Percentiles rank a stretch among this genome's conserved stretches.
Evolutionary conservation across 2,888 invertebrate genomes (phyloP).

Genomic region (Chironomus riparius): DNA sequence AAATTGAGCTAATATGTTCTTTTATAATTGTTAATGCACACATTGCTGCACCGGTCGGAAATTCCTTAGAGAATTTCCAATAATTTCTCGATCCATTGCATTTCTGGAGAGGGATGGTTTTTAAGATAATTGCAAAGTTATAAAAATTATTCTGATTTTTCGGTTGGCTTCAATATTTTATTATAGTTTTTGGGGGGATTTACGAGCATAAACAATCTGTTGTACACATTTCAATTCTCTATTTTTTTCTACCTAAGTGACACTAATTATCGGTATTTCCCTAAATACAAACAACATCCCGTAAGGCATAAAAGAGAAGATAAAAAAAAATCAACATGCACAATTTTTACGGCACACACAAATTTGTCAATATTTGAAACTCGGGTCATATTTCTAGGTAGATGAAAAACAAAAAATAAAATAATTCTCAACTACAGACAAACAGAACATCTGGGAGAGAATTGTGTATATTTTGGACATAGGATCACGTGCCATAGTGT

Average conservation of each 20-base stretch:
- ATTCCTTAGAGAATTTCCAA: neutral
- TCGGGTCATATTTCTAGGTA: no score
- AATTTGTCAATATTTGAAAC: neutral
- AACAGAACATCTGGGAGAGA: no score
- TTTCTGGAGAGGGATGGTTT: no score
- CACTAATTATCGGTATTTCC: slow-evolving; percentile 9
- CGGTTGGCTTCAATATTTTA: neutral
- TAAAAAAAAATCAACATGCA: neutral
- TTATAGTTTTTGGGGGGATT: neutral
- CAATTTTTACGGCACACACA: neutral
- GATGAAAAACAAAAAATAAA: no score
- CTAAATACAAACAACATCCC: slow-evolving; percentile 1
- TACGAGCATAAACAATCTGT: neutral
- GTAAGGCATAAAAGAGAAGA: neutral
- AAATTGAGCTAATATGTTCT: neutral
- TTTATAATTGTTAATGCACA: neutral
- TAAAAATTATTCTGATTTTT: neutral
- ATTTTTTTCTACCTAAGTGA: slow-evolving; percentile 1
- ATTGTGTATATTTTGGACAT: no score
- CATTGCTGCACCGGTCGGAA: neutral
- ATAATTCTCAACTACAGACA: no score
- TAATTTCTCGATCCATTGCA: no score
- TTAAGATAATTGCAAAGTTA: no score
- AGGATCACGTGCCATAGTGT: no score
- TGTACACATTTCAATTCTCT: neutral